phyloP scores from a whole-genome alignment of 2,113 vertebrate species.

The Laterallus jamaicensis region DNA sequence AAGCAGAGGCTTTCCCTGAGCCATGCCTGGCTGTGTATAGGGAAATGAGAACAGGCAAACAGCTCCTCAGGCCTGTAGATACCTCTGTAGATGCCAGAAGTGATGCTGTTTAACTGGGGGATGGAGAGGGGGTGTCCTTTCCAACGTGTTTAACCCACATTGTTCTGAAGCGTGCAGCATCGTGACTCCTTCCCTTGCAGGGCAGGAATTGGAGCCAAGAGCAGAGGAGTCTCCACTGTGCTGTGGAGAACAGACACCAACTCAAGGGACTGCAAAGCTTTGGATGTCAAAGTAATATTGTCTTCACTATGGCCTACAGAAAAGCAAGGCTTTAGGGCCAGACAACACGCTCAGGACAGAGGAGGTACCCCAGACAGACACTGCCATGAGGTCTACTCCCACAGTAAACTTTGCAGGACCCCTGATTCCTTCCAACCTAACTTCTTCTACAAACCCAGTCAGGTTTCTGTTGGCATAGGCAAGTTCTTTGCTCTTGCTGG shows the following conservation, averaged over 20 bases:
- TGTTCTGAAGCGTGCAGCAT: background rate
- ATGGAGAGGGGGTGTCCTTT: background rate
- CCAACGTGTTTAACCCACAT: background rate
- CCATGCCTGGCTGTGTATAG: background rate
- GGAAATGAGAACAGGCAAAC: background rate
- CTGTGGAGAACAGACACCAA: background rate
- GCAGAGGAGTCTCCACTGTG: background rate
- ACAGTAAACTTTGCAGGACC: background rate
- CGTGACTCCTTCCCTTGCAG: background rate
- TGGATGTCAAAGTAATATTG: background rate
- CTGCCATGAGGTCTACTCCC: background rate
- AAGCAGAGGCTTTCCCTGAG: background rate
- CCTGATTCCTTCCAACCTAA: background rate
- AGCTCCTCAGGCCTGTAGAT: background rate
- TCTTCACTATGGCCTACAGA: background rate
- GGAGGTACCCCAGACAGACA: accelerated
- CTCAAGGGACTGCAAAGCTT: background rate
- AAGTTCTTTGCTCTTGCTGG: background rate
- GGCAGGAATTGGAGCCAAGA: background rate
- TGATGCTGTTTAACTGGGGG: background rate
- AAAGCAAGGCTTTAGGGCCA: background rate
- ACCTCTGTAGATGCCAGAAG: too few relatives aligned
- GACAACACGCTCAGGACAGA: background rate
- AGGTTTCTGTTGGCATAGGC: background rate
- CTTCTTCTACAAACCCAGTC: background rate